These are phyloP conservation scores for Ornithoptera priamus DNA, from an alignment of 2,888 invertebrate genomes.

Conservation along the genomic window DNA sequence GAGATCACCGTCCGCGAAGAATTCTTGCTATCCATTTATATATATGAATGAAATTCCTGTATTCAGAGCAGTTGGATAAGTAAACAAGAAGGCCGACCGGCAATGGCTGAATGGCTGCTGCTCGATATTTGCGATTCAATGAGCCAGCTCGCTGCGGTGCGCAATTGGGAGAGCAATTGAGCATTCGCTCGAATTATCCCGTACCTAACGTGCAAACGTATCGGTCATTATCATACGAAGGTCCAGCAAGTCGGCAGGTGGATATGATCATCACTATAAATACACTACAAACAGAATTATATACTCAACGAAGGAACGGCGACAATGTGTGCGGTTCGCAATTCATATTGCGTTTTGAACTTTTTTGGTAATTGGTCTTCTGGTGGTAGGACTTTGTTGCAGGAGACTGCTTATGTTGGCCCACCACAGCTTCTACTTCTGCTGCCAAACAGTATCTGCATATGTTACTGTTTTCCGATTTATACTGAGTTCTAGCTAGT, in stretches of 20 bases:
- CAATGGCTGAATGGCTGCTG: slow-evolving; percentile 36
- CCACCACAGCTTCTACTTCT: too few relatives aligned
- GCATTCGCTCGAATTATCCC: slow-evolving; percentile 29
- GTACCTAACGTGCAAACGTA: slow-evolving; percentile 35
- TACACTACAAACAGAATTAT: neutral
- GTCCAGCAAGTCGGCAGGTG: slow-evolving; percentile 10
- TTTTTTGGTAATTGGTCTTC: too few relatives aligned
- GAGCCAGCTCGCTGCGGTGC: slow-evolving; percentile 39
- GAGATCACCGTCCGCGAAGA: too few relatives aligned
- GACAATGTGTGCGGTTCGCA: neutral
- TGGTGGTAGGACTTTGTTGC: too few relatives aligned
- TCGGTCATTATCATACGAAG: slow-evolving; percentile 26
- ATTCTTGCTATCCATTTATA: too few relatives aligned
- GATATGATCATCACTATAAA: neutral
- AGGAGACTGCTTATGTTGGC: too few relatives aligned
- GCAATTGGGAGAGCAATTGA: slow-evolving; percentile 45
- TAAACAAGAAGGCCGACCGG: slow-evolving; percentile 21
- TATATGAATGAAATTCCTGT: too few relatives aligned
- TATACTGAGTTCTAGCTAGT: too few relatives aligned
- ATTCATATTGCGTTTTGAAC: neutral
- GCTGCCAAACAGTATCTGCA: too few relatives aligned
- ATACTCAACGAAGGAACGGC: neutral
- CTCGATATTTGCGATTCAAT: slow-evolving; percentile 58
- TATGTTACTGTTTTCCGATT: too few relatives aligned
- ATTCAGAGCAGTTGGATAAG: slow-evolving; percentile 5